phyloP scores from a whole-genome alignment of 2,888 invertebrate genomes.

The Platycnemis pennipes region DNA sequence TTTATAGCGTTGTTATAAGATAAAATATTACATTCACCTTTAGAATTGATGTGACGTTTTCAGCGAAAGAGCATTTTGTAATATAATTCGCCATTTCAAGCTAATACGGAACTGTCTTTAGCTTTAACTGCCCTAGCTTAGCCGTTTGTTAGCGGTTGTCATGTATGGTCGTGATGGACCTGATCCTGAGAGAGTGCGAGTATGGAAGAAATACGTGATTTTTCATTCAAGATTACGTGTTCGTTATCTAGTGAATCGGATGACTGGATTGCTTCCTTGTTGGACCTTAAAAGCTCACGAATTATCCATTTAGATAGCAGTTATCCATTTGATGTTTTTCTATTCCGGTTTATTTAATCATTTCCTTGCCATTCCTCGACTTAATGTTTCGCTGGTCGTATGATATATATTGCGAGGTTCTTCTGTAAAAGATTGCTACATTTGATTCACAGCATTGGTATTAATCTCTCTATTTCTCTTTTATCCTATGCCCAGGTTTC shows the following conservation, averaged over 20 bases:
- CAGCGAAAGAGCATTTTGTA: too few species aligned
- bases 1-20: too few species aligned
- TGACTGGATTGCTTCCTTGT: not conserved
- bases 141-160: not conserved
- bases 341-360: constrained; percentile 1
- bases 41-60: too few species aligned
- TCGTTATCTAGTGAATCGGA: not conserved
- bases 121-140: not conserved
- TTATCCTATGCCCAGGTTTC: not conserved
- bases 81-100: not conserved
- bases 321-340: not conserved
- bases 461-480: not conserved
- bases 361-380: not conserved
- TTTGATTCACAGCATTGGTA: not conserved
- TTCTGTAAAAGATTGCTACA: not conserved
- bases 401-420: not conserved
- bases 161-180: not conserved
- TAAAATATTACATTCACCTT: too few species aligned
- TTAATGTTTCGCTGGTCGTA: not conserved
- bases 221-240: not conserved
- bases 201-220: not conserved
- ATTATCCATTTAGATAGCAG: not conserved
- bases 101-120: too few species aligned
- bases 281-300: not conserved
- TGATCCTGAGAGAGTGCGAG: not conserved